A percentile compares a stretch with the other conserved stretches of the same genome.
Conservation (phyloP, 1,140 invertebrate genomes). For the Bombus vancouverensis region DNA sequence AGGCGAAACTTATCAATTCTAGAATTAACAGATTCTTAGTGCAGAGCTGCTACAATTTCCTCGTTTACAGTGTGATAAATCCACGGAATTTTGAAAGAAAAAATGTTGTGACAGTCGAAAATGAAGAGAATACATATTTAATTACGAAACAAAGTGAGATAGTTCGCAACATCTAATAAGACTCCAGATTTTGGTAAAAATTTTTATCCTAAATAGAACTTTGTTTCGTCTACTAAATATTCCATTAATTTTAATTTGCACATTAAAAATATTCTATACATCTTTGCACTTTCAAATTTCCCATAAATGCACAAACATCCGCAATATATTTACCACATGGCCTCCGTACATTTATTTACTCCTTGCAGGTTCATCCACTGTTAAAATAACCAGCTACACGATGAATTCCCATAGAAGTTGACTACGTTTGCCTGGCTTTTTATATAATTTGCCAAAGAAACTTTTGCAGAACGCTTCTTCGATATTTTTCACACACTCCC, state of each 20-base stretch:
- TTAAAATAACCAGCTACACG: not conserved
- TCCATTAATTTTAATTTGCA: too few species aligned
- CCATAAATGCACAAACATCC: too few species aligned
- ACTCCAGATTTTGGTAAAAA: not conserved
- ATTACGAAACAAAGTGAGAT: too few species aligned
- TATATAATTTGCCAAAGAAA: not conserved
- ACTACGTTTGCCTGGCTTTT: too few species aligned
- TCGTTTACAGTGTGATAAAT: not conserved
- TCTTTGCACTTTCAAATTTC: not conserved
- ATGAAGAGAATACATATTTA: too few species aligned
- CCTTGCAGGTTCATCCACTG: too few species aligned
- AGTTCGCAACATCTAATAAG: too few species aligned
- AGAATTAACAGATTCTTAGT: not conserved
- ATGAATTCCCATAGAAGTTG: not conserved
- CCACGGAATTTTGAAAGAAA: too few species aligned
- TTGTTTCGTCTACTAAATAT: not conserved
- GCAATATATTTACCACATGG: too few species aligned
- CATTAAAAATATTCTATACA: not conserved
- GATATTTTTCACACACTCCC: constrained; percentile 16
- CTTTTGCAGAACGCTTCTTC: constrained; percentile 15
- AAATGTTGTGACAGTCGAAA: too few species aligned
- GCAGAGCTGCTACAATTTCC: not conserved
- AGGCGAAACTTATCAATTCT: not conserved
- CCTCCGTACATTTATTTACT: too few species aligned
- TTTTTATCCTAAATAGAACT: not conserved